Conservation (phyloP, 2,888 invertebrate species). For the Drosophila lutescens region DNA sequence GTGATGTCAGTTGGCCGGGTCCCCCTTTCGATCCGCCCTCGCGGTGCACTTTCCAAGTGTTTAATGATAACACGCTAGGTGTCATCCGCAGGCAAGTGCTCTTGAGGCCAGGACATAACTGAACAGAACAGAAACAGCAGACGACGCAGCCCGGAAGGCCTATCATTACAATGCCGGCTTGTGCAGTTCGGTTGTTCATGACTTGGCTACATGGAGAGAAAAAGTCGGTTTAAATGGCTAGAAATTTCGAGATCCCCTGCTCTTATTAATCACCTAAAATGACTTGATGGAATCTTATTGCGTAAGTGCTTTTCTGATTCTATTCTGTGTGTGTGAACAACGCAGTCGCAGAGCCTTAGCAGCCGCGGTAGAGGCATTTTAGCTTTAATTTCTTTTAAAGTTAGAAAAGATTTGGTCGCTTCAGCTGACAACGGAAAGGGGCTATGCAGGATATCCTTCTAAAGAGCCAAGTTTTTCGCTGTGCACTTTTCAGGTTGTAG, state of each 20-base stretch:
- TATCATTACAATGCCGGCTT: constrained; percentile 11
- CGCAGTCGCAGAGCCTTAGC: no score
- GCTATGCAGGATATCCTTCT: background rate
- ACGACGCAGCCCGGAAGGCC: constrained; percentile 9
- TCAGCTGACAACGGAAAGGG: no score
- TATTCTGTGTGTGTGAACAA: no score
- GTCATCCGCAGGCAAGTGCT: constrained; percentile 62
- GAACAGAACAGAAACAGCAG: constrained; percentile 10
- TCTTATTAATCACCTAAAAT: no score
- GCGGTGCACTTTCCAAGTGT: constrained; percentile 38
- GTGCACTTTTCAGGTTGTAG: constrained; percentile 9
- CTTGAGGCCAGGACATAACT: constrained; percentile 16
- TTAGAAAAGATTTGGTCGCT: no score
- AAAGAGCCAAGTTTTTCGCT: background rate
- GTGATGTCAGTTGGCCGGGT: constrained; percentile 63
- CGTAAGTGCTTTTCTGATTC: no score
- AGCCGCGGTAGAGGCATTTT: no score
- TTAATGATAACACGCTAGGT: constrained; percentile 71
- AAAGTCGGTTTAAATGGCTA: background rate
- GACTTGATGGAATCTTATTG: no score
- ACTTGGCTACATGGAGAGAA: background rate
- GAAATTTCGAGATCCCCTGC: background rate
- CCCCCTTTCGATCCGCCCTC: constrained; percentile 12
- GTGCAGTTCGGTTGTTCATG: background rate
- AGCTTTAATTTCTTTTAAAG: no score